A percentile compares a stretch with the other conserved stretches of the same genome.
Evolutionary conservation across 2,888 invertebrate species (phyloP).

Genomic region (Apodemia mormo): DNA sequence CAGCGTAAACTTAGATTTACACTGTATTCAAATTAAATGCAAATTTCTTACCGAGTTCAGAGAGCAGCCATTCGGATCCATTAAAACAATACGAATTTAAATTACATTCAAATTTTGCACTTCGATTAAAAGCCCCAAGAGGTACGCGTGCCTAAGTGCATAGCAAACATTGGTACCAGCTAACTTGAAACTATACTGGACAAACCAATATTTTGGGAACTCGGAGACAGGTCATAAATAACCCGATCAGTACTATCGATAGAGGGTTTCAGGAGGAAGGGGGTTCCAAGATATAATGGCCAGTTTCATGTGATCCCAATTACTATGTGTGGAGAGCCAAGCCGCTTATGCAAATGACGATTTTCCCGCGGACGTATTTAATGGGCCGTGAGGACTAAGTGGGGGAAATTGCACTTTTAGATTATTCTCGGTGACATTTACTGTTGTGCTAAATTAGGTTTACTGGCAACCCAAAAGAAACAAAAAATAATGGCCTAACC

Average conservation of each 20-base stretch:
- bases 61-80: conserved; percentile 55
- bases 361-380: conserved; percentile 77
- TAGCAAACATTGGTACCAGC: conserved; percentile 69
- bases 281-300: conserved; percentile 56
- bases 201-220: conserved; percentile 53
- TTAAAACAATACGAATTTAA: conserved; percentile 75
- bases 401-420: conserved; percentile 67
- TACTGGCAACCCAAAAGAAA: neutral
- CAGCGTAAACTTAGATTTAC: conserved; percentile 41
- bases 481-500: too few species aligned
- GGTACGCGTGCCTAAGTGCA: conserved; percentile 72
- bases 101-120: conserved; percentile 78
- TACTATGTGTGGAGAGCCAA: conserved; percentile 76
- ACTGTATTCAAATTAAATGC: conserved; percentile 59
- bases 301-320: conserved; percentile 72
- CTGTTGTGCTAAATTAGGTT: neutral
- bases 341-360: conserved; percentile 81
- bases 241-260: conserved; percentile 38
- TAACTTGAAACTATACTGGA: conserved; percentile 65
- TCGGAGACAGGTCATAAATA: conserved; percentile 35
- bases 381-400: conserved; percentile 60
- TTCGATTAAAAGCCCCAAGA: conserved; percentile 77
- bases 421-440: conserved; percentile 16
- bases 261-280: conserved; percentile 37
- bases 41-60: conserved; percentile 56